Evolutionary conservation across 2,888 invertebrate species (phyloP), one percentile per base, ranked within the genome.

Genomic region (Heliconius aoede): DNA sequence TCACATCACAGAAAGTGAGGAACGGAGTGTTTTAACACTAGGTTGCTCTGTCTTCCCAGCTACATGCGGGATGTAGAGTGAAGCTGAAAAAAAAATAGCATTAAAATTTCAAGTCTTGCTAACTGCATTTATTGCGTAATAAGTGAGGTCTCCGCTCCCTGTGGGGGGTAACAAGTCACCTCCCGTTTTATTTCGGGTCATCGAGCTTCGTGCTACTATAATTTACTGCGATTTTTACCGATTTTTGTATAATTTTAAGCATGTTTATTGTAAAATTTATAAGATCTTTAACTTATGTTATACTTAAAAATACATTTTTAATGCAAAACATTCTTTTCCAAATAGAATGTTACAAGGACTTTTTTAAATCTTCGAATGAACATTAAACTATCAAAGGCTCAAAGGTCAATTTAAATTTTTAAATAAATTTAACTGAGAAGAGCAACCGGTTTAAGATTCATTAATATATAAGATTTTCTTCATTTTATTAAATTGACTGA

Each of bases 151-250:
- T 91, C 89, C 88, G 91, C 88, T 87, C 91, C 87, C 82, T 85
- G 55, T 15, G 30, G 85, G 83, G 76, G 82, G 83, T 81, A 74
- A 81, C 80, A 81, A 82, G 81, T 88, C 88, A 90, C 89, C 88
- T 88, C 82, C 88, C 90, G 90, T 92, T 91, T 93, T 93, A 94
- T 93, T 94, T 93, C 92, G 94, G 93, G 93, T 93, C 94, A 93
- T 93, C 93, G 94, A 91, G 94, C 93, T 88, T 91, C 24, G 55
- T 36, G 26, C 73, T 69, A 1, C 51, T 51, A 15, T 32, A 55
- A 69, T 69, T 55, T 30, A 55, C 30, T 69, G 30, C 30, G 21
- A 55, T 18, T 30, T 67, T 60, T 67, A 58, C 21, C 7, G 18
- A 7, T 73, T 32, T 15, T 28, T 24, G 4, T 13, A 64, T 5